Evolutionary conservation across 2,888 invertebrate genomes (phyloP), one percentile per base, ranked within the genome.

Genomic region (Andrena praecox): DNA sequence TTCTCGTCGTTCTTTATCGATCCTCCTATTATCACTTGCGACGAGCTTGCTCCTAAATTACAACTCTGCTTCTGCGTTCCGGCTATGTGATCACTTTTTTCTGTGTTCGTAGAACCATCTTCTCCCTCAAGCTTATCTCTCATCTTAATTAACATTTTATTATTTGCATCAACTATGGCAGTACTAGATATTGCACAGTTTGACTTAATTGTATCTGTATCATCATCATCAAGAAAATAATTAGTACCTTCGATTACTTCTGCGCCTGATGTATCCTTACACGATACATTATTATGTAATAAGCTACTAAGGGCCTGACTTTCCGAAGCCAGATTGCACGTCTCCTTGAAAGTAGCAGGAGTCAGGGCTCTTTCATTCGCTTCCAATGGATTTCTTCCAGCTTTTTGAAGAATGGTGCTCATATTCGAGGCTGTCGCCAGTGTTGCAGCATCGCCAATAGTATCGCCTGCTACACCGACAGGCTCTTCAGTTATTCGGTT

Each of bases 121-220:
- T 74, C 52, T 6, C 42, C 35, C 12, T 70, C 75, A 0, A n/a
- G 1, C 8, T 42, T 64, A 42, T 27, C 54, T 1, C 72, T 75
- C 24, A 7, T 56, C 63, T 77, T 76, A 67, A 63, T 27, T 82
- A 62, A 75, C 12, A 62, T 24, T 24, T 63, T 82, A 64, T 59
- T 76, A 75, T 68, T 81, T 59, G 66, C 67, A 31, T 82, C 76
- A 24, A 8, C 7, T 81, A 71, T 60, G 75, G 70, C 82, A 75
- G 70, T 76, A 71, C 64, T 67, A 27, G 71, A 64, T 74, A 80
- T 82, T 77, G 70, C 76, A 77, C 71, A 59, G 31, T 82, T 82
- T 10, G 63, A 35, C 20, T 67, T 71, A 20, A 50, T 33, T 10
- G n/a, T 56, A 66, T 80, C 74, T 42, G 42, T 16, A 4, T 16